phyloP scores from a whole-genome alignment of 2,888 invertebrate genomes.

The Apotomis turbidana region DNA sequence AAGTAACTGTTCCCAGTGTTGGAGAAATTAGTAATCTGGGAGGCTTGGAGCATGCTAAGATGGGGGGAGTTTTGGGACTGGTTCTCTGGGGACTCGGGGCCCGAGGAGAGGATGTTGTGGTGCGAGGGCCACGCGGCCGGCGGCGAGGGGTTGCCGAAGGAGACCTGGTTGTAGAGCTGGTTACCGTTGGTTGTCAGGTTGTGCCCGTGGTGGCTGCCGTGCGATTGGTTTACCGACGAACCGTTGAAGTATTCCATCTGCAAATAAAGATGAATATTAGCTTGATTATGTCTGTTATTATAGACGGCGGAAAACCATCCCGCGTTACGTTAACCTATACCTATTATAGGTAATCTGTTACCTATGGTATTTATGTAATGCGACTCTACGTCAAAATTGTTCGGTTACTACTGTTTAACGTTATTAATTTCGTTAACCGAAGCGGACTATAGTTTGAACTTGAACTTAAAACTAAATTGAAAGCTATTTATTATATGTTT shows the following conservation, averaged over 20 bases:
- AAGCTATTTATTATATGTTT: not conserved
- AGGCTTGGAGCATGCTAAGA: conserved; percentile 78
- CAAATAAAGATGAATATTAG: conserved; percentile 40
- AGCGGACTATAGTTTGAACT: too few relatives aligned
- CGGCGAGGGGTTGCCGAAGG: conserved; percentile 78
- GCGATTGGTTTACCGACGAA: conserved; percentile 74
- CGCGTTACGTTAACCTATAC: too few relatives aligned
- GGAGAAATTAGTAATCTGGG: conserved; percentile 81
- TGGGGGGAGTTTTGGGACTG: conserved; percentile 76
- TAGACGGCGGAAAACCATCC: too few relatives aligned
- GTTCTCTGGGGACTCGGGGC: conserved; percentile 77
- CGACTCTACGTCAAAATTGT: too few relatives aligned
- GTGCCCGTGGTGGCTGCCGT: conserved; percentile 74
- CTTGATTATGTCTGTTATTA: not conserved
- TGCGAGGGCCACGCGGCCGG: conserved; percentile 77
- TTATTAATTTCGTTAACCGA: too few relatives aligned
- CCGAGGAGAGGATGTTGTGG: conserved; percentile 76
- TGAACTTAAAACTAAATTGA: not conserved
- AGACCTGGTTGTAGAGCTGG: conserved; percentile 80
- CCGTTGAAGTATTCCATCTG: conserved; percentile 84
- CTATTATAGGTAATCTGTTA: too few relatives aligned
- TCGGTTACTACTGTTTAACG: too few relatives aligned
- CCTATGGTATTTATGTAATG: too few relatives aligned
- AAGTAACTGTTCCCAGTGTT: conserved; percentile 80
- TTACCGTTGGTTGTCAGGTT: conserved; percentile 76